Conservation (phyloP, 2,888 invertebrate species). For the Koerneria pararmatus region DNA sequence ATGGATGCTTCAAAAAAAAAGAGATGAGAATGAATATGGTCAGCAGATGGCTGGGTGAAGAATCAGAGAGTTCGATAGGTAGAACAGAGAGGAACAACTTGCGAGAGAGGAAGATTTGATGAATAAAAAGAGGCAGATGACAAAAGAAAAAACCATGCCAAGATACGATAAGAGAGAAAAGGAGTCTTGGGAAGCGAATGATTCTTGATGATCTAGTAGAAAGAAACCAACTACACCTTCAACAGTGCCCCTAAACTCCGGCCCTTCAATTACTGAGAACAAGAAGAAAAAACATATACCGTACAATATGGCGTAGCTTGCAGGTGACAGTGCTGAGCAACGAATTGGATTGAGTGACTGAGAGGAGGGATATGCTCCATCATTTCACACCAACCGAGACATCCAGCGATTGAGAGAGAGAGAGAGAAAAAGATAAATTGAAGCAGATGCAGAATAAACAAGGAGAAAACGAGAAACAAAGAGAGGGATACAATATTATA, state of each 20-base stretch:
- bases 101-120: neutral
- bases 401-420: no score
- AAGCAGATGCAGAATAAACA: constrained; percentile 1
- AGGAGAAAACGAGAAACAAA: neutral
- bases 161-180: no score
- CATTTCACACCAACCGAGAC: no score
- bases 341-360: no score
- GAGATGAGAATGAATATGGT: neutral
- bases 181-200: no score
- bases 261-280: neutral
- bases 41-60: neutral
- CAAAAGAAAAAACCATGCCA: no score
- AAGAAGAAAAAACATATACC: neutral
- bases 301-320: no score
- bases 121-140: neutral
- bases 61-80: neutral
- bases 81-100: neutral
- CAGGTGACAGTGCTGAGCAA: no score
- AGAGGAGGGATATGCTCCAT: no score
- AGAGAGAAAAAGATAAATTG: neutral
- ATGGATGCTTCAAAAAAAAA: no score
- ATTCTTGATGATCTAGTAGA: neutral
- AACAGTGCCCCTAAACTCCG: neutral
- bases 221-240: neutral
- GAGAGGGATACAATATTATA: neutral